Evolutionary conservation across 2,888 invertebrate species (phyloP).

Genomic region (Hoplodrina ambigua): DNA sequence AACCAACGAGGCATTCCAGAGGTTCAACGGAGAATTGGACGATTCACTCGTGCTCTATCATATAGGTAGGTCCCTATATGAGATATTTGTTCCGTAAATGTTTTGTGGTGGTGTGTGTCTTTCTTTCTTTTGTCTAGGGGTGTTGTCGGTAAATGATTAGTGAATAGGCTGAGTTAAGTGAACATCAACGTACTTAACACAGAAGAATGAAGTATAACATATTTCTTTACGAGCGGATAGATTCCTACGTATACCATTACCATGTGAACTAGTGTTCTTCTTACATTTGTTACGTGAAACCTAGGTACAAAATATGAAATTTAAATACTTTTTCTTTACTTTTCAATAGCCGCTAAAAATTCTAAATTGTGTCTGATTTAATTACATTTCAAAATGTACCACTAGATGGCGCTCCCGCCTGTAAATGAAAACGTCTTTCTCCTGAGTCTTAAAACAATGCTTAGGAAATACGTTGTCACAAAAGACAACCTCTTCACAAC

Average conservation of each 20-base stretch:
- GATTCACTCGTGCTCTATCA: slow-evolving; percentile 94
- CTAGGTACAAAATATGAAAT: no score
- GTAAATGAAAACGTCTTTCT: not conserved
- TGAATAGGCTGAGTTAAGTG: slow-evolving; percentile 19
- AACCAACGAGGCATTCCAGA: slow-evolving; percentile 96
- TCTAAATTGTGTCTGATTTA: not conserved
- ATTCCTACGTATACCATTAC: not conserved
- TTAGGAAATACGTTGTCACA: not conserved
- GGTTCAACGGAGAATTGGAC: slow-evolving; percentile 91
- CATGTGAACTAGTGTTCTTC: not conserved
- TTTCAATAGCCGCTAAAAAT: not conserved
- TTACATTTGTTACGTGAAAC: not conserved
- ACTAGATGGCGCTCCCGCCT: not conserved
- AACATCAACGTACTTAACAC: slow-evolving; percentile 1
- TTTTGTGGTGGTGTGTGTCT: slow-evolving; percentile 4
- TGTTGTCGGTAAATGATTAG: slow-evolving; percentile 23
- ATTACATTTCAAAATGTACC: not conserved
- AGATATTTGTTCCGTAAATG: slow-evolving; percentile 30
- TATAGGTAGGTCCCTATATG: slow-evolving; percentile 93
- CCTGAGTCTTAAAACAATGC: not conserved
- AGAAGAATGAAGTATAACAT: not conserved
- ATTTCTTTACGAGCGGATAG: not conserved
- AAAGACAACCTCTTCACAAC: not conserved
- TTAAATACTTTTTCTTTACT: not conserved
- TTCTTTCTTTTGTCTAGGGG: slow-evolving; percentile 22